Base-by-base conservation (phyloP, 1,140 invertebrate genomes). In the Oscheius sp. region DNA sequence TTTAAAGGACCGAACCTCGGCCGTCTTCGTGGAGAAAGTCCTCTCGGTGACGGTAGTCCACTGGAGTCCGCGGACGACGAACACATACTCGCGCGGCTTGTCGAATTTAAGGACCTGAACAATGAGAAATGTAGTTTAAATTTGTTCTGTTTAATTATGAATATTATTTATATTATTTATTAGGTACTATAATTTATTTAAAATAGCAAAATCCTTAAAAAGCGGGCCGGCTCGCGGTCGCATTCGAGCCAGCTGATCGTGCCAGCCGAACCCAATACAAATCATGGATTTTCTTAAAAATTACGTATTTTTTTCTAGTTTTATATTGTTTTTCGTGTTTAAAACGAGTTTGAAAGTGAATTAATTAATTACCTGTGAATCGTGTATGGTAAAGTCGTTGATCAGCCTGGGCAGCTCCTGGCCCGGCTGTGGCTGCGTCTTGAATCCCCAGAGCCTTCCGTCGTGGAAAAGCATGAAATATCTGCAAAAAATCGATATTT, bases 321-420 rank as follows among this genome's bases (percentile, higher is more conserved):
- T n/a, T n/a, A n/a, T n/a, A n/a, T n/a, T n/a, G n/a, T n/a, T n/a
- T n/a, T n/a, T n/a, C n/a, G n/a, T n/a, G n/a, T n/a, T n/a, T n/a
- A n/a, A n/a, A n/a, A n/a, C n/a, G n/a, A n/a, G n/a, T n/a, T n/a
- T n/a, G n/a, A n/a, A n/a, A n/a, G n/a, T n/a, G n/a, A n/a, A n/a
- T n/a, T 91, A 90, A 59, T 91, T 91, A 92, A 97, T 80, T 13
- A 83, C 73, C 79, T 85, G 84, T 66, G 82, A 84, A 84, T 87
- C 92, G 92, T 87, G 91, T 91, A 99, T 95, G 18, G 94, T 98
- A 84, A 99, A 99, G 86, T 97, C 96, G 86, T 99, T 99, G 46
- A 96, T 87, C 2, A 94, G 94, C 81, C 97, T 93, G 32, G 67
- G 77, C n/a, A 45, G 32, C 34, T 90, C 88, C 84, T 90, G n/a